These are phyloP conservation scores for Ageneiosus marmoratus DNA, from an alignment of 2,113 vertebrate genomes.

Conservation along the genomic window DNA sequence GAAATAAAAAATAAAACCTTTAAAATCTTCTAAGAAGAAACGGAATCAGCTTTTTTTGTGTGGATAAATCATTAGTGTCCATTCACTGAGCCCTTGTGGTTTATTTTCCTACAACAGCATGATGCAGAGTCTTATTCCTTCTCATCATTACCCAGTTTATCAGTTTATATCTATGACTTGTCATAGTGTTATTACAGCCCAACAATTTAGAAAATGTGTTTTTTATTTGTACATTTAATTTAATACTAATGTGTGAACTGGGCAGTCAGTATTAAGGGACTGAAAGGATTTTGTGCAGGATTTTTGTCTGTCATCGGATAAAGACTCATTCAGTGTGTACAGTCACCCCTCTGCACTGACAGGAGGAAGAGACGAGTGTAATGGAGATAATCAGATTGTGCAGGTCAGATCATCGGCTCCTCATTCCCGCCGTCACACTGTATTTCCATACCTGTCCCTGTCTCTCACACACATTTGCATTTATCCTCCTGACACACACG, in stretches of 20 bases:
- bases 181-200: background rate
- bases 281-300: background rate
- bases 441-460: background rate
- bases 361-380: background rate
- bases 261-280: background rate
- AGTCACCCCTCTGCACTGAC: background rate
- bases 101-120: background rate
- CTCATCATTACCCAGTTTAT: background rate
- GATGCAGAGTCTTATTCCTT: background rate
- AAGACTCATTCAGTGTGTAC: background rate
- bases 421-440: background rate
- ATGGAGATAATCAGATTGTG: constrained; percentile 45
- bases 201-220: background rate
- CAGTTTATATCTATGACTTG: background rate
- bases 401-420: constrained; percentile 42
- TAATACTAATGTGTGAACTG: background rate
- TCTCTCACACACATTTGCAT: constrained; percentile 28
- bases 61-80: background rate
- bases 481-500: constrained; percentile 15
- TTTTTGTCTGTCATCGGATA: background rate
- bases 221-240: background rate
- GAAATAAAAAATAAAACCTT: no score
- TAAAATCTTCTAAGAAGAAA: no score
- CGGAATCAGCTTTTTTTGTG: no score
- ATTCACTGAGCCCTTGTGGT: background rate